Percentiles rank a stretch among this genome's conserved stretches.
These are phyloP conservation scores for Drosophila austrosaltans DNA, from an alignment of 2,888 invertebrate species.

Conservation along the genomic window DNA sequence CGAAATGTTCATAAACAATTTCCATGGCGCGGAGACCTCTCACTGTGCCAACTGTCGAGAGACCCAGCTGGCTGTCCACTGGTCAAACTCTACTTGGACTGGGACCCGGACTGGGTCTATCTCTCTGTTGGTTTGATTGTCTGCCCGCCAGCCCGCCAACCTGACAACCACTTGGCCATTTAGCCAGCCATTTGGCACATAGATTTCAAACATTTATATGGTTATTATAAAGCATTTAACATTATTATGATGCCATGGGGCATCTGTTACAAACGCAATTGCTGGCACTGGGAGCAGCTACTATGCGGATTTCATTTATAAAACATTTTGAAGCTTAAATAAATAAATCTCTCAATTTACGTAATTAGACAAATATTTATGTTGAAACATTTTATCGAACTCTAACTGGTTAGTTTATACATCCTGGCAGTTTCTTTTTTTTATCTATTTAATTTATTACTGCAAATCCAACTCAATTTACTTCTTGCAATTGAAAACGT, in stretches of 20 bases:
- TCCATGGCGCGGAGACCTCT: conserved; percentile 56
- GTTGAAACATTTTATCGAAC: background rate
- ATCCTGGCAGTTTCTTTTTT: background rate
- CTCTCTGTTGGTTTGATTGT: conserved; percentile 5
- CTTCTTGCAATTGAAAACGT: too few species aligned
- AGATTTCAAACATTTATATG: conserved; percentile 79
- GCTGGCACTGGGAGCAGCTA: conserved; percentile 14
- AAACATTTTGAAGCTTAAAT: background rate
- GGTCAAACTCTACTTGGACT: conserved; percentile 18
- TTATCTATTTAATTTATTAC: background rate
- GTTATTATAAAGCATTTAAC: conserved; percentile 79
- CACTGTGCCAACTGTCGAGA: conserved; percentile 50
- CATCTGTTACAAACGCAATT: conserved; percentile 61
- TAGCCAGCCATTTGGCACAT: conserved; percentile 66
- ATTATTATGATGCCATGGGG: conserved; percentile 74
- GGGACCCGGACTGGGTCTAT: conserved; percentile 8
- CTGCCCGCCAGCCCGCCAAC: conserved; percentile 1
- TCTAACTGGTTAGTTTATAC: background rate
- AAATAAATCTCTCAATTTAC: conserved; percentile 5
- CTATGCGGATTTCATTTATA: background rate
- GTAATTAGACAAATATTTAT: conserved; percentile 9
- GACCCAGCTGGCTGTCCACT: conserved; percentile 48
- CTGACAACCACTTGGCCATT: conserved; percentile 28
- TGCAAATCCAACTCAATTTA: too few species aligned
- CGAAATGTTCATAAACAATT: conserved; percentile 68